Evolutionary conservation across 2,797 vertebrate genomes (phyloP).

Genomic region (Characodon lateralis): DNA sequence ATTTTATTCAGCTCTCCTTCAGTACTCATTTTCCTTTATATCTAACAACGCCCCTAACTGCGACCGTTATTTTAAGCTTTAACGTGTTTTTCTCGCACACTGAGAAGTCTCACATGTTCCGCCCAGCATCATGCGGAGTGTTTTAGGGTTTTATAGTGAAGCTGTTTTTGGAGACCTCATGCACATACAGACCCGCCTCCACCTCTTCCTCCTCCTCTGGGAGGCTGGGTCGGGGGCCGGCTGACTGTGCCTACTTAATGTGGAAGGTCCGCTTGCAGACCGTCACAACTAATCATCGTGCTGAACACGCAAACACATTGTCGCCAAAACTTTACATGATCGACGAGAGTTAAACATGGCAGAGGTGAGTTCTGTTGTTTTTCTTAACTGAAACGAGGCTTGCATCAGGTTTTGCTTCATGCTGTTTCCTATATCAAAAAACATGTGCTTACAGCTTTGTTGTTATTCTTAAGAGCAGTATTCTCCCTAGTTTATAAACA

Average conservation of each 20-base stretch:
- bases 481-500: neutral
- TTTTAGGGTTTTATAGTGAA: slow-evolving; percentile 47
- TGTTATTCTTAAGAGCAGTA: neutral
- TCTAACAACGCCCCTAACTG: neutral
- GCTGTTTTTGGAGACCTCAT: slow-evolving; percentile 43
- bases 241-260: slow-evolving; percentile 31
- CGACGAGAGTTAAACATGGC: neutral
- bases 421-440: neutral
- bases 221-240: slow-evolving; percentile 23
- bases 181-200: neutral
- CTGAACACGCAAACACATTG: neutral
- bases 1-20: neutral
- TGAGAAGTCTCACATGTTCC: slow-evolving; percentile 29
- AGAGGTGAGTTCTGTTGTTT: neutral
- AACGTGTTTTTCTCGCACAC: neutral
- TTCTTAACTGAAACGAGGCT: neutral
- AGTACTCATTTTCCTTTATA: neutral
- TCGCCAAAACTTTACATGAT: neutral
- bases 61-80: neutral
- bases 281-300: rapidly evolving
- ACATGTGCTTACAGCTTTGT: neutral
- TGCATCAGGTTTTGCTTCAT: neutral
- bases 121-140: neutral
- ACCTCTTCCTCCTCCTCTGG: slow-evolving; percentile 10
- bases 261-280: rapidly evolving